These are phyloP conservation scores for Paramisgurnus dabryanus DNA, from an alignment of 2,113 vertebrate species.

Conservation along the genomic window DNA sequence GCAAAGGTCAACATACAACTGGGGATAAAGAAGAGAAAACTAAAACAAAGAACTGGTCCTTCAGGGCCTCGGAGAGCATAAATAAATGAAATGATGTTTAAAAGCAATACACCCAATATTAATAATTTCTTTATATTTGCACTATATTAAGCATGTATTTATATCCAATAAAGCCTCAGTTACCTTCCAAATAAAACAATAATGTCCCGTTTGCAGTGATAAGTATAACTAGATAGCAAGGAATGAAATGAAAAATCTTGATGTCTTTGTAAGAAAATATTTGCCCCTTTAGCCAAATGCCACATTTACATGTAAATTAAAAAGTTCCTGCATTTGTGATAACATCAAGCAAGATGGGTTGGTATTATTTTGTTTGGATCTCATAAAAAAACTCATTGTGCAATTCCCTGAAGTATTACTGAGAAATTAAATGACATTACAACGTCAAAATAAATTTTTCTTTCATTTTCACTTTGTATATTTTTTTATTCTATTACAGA, in stretches of 20 bases:
- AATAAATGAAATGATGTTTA: background rate
- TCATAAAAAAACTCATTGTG: conserved; percentile 4
- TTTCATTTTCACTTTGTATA: too few relatives aligned
- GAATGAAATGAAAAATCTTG: background rate
- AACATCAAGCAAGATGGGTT: conserved; percentile 27
- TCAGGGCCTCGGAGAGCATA: background rate
- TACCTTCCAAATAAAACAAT: too few relatives aligned
- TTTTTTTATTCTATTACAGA: too few relatives aligned
- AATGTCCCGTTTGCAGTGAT: too few relatives aligned
- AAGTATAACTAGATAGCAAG: too few relatives aligned
- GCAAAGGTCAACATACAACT: conserved; percentile 27
- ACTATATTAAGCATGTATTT: too few relatives aligned
- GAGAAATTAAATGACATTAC: too few relatives aligned
- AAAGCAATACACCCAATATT: background rate
- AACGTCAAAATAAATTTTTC: too few relatives aligned
- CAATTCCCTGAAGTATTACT: background rate
- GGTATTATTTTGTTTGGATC: conserved; percentile 3
- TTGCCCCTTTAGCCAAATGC: background rate
- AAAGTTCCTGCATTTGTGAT: conserved; percentile 32
- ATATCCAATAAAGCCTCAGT: too few relatives aligned
- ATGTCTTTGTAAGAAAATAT: conserved; percentile 1
- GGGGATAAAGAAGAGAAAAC: conserved; percentile 3
- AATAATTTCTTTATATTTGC: too few relatives aligned
- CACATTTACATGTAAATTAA: conserved; percentile 25
- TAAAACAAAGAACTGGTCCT: background rate